Evolutionary conservation across 64 coral and sea anemone genomes (phyloP).

Genomic region (Stylophora pistillata): DNA sequence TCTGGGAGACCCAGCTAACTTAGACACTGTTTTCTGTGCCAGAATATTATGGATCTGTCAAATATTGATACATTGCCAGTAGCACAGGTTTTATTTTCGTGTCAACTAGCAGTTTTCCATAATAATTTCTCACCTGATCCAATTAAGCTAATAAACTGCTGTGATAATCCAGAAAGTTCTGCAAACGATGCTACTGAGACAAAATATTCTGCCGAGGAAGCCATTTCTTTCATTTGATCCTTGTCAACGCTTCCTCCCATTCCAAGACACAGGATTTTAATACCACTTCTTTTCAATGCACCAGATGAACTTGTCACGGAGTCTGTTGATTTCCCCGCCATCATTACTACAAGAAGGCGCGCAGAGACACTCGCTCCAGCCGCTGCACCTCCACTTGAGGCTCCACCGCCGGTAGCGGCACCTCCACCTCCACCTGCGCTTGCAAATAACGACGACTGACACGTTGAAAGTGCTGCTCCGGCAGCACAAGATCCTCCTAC

Average conservation of each 20-base stretch:
- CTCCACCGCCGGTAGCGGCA: neutral
- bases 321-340: constrained; percentile 62
- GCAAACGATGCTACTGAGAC: constrained; percentile 30
- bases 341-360: constrained; percentile 59
- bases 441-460: constrained; percentile 43
- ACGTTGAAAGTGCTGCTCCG: constrained; percentile 44
- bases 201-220: constrained; percentile 40
- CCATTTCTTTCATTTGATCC: constrained; percentile 48
- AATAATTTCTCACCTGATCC: constrained; percentile 12
- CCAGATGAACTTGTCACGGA: constrained; percentile 31
- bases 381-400: neutral
- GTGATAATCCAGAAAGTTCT: constrained; percentile 38
- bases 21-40: no score
- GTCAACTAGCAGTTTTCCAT: neutral
- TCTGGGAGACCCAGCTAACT: no score
- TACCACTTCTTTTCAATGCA: constrained; percentile 44
- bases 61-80: no score
- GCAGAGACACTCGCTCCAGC: constrained; percentile 15
- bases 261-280: constrained; percentile 50
- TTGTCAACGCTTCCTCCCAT: constrained; percentile 47
- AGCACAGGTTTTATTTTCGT: no score
- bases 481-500: constrained; percentile 54
- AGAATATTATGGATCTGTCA: no score
- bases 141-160: constrained; percentile 44
- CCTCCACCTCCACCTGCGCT: neutral